Conservation (phyloP, 2,113 vertebrate genomes). For the Numida meleagris region DNA sequence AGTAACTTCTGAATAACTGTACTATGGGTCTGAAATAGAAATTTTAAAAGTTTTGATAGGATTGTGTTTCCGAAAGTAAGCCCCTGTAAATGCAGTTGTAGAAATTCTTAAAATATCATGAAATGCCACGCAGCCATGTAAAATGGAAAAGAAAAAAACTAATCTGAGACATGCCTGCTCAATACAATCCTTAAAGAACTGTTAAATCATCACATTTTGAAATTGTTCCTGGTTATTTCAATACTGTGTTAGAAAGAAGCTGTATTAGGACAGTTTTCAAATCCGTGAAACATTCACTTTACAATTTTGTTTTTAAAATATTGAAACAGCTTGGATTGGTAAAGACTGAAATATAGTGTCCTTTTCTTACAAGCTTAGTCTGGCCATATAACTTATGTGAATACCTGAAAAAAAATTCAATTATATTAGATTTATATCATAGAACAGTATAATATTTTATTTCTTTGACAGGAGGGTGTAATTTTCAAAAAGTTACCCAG, state of each 20-base stretch:
- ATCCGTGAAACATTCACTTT: neutral
- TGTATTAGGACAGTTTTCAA: neutral
- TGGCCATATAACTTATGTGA: neutral
- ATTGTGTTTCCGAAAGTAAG: conserved; percentile 42
- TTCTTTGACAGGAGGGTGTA: neutral
- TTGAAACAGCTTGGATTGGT: neutral
- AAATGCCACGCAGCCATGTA: neutral
- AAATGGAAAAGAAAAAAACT: neutral
- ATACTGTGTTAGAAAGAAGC: neutral
- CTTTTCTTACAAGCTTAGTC: neutral
- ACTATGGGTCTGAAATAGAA: neutral
- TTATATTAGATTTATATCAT: neutral
- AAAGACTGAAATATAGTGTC: neutral
- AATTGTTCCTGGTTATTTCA: neutral
- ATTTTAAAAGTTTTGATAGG: neutral
- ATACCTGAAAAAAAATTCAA: neutral
- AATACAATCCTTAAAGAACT: neutral
- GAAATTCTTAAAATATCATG: conserved; percentile 3
- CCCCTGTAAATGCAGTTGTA: neutral
- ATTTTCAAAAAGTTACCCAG: conserved; percentile 3
- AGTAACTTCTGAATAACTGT: neutral
- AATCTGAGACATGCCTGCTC: neutral
- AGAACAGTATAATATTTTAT: neutral
- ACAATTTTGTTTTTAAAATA: neutral
- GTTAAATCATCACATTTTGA: neutral